Conservation (phyloP, 1,140 invertebrate species). For the Drosophila nebulosa region DNA sequence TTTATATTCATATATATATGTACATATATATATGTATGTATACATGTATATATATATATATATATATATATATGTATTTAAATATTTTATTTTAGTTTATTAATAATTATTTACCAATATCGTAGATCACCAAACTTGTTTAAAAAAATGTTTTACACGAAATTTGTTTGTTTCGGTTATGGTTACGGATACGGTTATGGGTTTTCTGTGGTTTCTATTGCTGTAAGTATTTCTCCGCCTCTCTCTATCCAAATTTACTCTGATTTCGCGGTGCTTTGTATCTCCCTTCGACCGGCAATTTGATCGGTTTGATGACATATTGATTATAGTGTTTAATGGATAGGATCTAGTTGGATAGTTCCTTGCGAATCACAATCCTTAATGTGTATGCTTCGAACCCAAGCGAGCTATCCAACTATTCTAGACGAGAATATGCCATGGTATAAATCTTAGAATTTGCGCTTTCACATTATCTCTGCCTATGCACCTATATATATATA, state of each 20-base stretch:
- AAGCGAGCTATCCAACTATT: not conserved
- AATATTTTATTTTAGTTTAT: slow-evolving; percentile 59
- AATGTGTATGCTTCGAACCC: not conserved
- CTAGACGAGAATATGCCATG: slow-evolving; percentile 26
- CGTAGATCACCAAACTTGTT: slow-evolving; percentile 80
- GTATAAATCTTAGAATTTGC: slow-evolving; percentile 51
- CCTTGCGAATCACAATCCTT: not conserved
- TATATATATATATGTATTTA: slow-evolving; percentile 42
- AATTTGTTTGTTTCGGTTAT: slow-evolving; percentile 46
- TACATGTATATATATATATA: slow-evolving; percentile 51
- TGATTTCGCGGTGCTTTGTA: slow-evolving; percentile 8
- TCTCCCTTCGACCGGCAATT: slow-evolving; percentile 16
- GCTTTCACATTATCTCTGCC: slow-evolving; percentile 42
- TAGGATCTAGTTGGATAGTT: not conserved
- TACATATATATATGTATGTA: slow-evolving; percentile 31
- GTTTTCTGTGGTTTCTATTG: not conserved
- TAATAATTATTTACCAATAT: slow-evolving; percentile 78
- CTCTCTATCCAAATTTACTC: slow-evolving; percentile 22
- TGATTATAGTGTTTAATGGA: not conserved
- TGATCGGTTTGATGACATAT: not conserved
- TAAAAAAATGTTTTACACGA: slow-evolving; percentile 77
- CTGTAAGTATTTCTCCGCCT: slow-evolving; percentile 26
- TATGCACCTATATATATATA: slow-evolving; percentile 33
- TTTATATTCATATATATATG: slow-evolving; percentile 27
- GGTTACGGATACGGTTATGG: not conserved